A percentile compares a stretch with the other conserved stretches of the same genome.
phyloP scores from a whole-genome alignment of 2,113 vertebrate species.

The Catharus fuscescens region DNA sequence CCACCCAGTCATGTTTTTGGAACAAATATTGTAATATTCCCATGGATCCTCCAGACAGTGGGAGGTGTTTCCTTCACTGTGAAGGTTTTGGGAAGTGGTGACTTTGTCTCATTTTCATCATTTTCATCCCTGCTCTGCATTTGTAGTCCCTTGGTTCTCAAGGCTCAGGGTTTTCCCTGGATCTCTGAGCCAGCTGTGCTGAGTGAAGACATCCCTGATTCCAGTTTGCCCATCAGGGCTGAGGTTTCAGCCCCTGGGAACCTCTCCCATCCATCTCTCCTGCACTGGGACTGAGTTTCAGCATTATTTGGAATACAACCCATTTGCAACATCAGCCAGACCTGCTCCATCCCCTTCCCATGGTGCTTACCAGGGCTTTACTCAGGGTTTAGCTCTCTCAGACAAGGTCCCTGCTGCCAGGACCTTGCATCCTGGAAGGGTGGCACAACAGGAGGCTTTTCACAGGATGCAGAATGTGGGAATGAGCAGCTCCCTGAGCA shows the following conservation, averaged over 20 bases:
- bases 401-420: background rate
- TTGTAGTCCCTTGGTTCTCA: background rate
- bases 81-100: slow-evolving; percentile 58
- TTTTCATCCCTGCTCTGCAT: slow-evolving; percentile 42
- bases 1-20: slow-evolving; percentile 67
- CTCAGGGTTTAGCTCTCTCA: background rate
- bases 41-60: slow-evolving; percentile 63
- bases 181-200: background rate
- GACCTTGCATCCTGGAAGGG: background rate
- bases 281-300: background rate
- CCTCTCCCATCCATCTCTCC: background rate
- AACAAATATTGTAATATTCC: slow-evolving; percentile 63
- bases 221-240: background rate
- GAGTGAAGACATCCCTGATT: background rate
- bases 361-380: background rate
- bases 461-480: background rate
- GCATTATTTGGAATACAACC: background rate
- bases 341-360: background rate
- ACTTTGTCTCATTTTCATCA: slow-evolving; percentile 31
- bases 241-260: background rate
- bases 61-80: slow-evolving; percentile 58
- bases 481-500: background rate
- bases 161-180: background rate
- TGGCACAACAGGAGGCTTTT: background rate
- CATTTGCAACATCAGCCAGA: background rate